A percentile compares a stretch with the other conserved stretches of the same genome.
phyloP scores from a whole-genome alignment of 2,888 invertebrate species.

The Ennomos erosarius region DNA sequence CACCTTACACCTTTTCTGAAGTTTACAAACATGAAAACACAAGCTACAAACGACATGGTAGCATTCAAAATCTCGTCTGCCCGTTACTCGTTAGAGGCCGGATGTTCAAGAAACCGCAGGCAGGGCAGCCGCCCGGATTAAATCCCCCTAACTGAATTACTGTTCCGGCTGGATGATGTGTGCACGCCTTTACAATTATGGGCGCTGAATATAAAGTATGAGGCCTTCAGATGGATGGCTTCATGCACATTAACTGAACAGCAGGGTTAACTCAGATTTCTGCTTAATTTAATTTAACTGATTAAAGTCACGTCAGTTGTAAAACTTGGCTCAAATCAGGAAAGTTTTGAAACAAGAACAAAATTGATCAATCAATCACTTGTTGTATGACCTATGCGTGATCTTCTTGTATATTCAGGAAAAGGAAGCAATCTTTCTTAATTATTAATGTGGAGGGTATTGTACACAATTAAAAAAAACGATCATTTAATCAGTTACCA shows the following conservation, averaged over 20 bases:
- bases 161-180: slow-evolving; percentile 53
- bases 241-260: slow-evolving; percentile 6
- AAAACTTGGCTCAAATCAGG: too few species aligned
- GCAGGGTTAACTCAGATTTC: neutral
- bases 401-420: too few species aligned
- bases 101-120: slow-evolving; percentile 53
- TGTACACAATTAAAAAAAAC: too few species aligned
- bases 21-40: slow-evolving; percentile 2
- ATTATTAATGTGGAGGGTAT: too few species aligned
- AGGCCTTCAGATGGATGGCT: slow-evolving; percentile 12
- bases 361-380: too few species aligned
- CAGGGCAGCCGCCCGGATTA: slow-evolving; percentile 58
- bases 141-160: slow-evolving; percentile 73
- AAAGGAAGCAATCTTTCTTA: too few species aligned
- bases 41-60: slow-evolving; percentile 13
- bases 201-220: slow-evolving; percentile 10
- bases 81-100: slow-evolving; percentile 16
- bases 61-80: slow-evolving; percentile 18
- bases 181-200: slow-evolving; percentile 39
- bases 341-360: too few species aligned
- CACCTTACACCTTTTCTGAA: too few species aligned
- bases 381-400: too few species aligned
- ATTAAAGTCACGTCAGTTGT: neutral
- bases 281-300: neutral
- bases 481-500: too few species aligned